Evolutionary conservation across 2,888 invertebrate species (phyloP), one percentile per base, ranked within the genome.

Genomic region (Protula sp.): DNA sequence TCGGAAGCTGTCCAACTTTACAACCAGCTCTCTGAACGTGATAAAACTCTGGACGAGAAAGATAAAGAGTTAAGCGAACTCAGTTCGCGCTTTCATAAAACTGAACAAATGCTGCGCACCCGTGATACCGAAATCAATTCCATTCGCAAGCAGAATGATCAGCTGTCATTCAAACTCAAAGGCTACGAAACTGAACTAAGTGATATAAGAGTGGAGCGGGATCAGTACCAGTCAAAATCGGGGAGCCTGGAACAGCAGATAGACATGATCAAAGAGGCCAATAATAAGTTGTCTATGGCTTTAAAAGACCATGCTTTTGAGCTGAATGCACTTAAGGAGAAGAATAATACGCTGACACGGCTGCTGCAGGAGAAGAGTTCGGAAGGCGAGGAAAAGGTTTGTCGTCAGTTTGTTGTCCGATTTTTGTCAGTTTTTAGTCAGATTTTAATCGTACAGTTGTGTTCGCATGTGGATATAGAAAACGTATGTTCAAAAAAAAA

Each of bases 241-340:
- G n/a, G 31, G 2, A 52, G 48, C 22, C 59, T 65, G 47, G 47
- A 53, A 47, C 48, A 57, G 22, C 60, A 60, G 59, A 60, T 58
- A 55, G 60, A 51, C 57, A 64, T 61, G 28, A 48, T 73, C 55
- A 71, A 70, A 30, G 74, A 75, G 59, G 63, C 68, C 51, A 76
- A 78, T 64, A 73, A 75, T 58, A 66, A 71, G 38, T 63, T 81
- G 57, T 76, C 73, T 5, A 61, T 79, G 59, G 67, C 71, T 2
- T 50, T 77, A 14, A 73, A 75, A 47, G 77, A 81, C 54, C 72
- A 73, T 31, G 78, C 80, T 38, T 76, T 77, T 67, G 78, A 81
- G 57, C 58, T 81, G 38, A 60, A 72, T 22, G 75, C 75, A 26
- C 62, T 79, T 56, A 70, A 71, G 57, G 80, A 81, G 61, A 81